Conservation (phyloP, 2,797 vertebrate species). For the Coregonus ussuriensis region DNA sequence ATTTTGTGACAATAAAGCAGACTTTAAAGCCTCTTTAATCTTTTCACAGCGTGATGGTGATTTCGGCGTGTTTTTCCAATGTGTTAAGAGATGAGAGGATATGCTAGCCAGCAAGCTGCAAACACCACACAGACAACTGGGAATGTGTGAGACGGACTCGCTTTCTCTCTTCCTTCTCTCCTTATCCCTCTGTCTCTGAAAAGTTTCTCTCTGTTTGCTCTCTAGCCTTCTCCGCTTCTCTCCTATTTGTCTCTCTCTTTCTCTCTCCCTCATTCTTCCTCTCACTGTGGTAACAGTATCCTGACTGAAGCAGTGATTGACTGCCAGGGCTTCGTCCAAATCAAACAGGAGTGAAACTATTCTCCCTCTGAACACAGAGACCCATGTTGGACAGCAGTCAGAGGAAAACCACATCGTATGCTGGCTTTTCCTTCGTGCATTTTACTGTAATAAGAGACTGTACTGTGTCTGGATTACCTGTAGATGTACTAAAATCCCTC, state of each 20-base stretch:
- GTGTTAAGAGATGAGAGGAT: not conserved
- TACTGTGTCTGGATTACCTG: not conserved
- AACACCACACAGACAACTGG: not conserved
- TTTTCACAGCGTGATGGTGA: slow-evolving; percentile 8
- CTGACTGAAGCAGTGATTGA: not conserved
- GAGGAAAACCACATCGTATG: not conserved
- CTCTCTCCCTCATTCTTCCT: not conserved
- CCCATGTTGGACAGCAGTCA: not conserved
- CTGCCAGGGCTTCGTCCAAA: not conserved
- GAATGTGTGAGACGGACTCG: not conserved
- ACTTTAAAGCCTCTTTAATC: slow-evolving; percentile 44
- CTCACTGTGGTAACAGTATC: not conserved
- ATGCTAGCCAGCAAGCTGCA: not conserved
- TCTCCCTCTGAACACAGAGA: not conserved
- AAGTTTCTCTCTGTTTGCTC: not conserved
- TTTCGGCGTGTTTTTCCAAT: not conserved
- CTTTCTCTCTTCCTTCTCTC: too few relatives aligned
- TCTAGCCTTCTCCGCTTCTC: not conserved
- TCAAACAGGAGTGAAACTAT: not conserved
- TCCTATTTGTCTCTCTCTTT: not conserved
- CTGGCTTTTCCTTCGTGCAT: not conserved
- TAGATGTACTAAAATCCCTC: too few relatives aligned
- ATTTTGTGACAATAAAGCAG: slow-evolving; percentile 27
- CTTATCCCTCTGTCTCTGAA: too few relatives aligned
- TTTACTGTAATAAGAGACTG: not conserved